Evolutionary conservation across 2,888 invertebrate species (phyloP), one percentile per base, ranked within the genome.

Genomic region (Axea sp.): DNA sequence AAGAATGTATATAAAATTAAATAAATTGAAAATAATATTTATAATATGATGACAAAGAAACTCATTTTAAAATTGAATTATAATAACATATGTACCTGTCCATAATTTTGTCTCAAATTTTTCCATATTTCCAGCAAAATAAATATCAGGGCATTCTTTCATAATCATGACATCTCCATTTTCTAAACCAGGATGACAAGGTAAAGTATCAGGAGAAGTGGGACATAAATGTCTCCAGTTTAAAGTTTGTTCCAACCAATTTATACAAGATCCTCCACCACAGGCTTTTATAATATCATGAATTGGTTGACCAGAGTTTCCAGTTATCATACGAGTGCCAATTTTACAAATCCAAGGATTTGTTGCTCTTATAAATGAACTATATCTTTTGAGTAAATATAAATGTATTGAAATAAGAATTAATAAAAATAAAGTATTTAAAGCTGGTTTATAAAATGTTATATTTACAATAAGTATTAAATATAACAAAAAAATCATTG

Each of bases 151-250:
- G 84, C 94, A 94, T 73, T 93, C 91, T 41, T 91, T 91, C 53
- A 98, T 91, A 68, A 97, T 93, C 82, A 98, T 96, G 0, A 97
- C 96, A 89, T 98, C 98, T 12, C 91, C 91, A 31, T 68, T 76
- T 35, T 93, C 91, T 76, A 92, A 90, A 83, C 93, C 97, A 0
- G 98, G 98, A 83, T 94, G 96, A 82, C 95, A 93, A 0, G 94
- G 93, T 77, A 98, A 89, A 0, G 98, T 97, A 84, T 99, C 98
- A 0, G 99, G 99, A 39, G 95, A 94, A 4, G 98, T 98, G 0
- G 99, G 99, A 0, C 96, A 95, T 11, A 98, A 84, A 85, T 98
- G 98, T 7, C 95, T 92, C 97, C 98, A 98, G 57, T 91, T 88
- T 7, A 99, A 88, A 6, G 95, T 94, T 79, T 90, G 91, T 82